Percentiles rank a stretch among this genome's conserved stretches.
phyloP scores from a whole-genome alignment of 1,140 invertebrate genomes.

The Sitophilus oryzae region DNA sequence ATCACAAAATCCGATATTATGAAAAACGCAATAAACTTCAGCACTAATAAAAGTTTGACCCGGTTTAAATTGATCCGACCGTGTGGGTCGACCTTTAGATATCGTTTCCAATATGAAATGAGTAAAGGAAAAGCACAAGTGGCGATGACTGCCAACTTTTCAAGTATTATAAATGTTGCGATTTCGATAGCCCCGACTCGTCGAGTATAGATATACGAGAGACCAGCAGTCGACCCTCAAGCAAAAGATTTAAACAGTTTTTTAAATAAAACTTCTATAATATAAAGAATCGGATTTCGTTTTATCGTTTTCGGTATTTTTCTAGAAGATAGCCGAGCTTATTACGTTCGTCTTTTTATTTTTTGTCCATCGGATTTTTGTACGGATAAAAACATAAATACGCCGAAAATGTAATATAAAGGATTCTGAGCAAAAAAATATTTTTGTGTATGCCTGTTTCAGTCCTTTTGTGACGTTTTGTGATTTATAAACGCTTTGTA shows the following conservation, averaged over 20 bases:
- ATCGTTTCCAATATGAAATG: constrained; percentile 10
- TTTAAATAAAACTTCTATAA: neutral
- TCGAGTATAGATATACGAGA: neutral
- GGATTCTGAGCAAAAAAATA: no score
- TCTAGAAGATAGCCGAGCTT: no score
- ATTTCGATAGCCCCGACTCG: constrained; percentile 1
- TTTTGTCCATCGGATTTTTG: no score
- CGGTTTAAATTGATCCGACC: no score
- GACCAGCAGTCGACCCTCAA: neutral
- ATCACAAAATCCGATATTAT: no score
- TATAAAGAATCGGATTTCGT: neutral
- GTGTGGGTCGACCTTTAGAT: neutral
- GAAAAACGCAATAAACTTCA: no score
- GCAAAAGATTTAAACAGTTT: neutral
- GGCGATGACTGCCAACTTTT: constrained; percentile 21
- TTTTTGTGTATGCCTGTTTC: no score
- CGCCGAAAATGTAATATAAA: no score
- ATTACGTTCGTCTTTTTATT: no score
- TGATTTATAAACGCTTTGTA: neutral
- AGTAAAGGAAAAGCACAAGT: constrained; percentile 13
- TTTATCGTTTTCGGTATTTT: neutral
- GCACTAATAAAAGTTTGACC: neutral
- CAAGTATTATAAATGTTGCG: constrained; percentile 17
- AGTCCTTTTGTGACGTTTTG: neutral
- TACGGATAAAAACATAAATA: no score